Evolutionary conservation across 1,140 invertebrate species (phyloP), one percentile per base, ranked within the genome.

Genomic region (Calephelis nemesis): DNA sequence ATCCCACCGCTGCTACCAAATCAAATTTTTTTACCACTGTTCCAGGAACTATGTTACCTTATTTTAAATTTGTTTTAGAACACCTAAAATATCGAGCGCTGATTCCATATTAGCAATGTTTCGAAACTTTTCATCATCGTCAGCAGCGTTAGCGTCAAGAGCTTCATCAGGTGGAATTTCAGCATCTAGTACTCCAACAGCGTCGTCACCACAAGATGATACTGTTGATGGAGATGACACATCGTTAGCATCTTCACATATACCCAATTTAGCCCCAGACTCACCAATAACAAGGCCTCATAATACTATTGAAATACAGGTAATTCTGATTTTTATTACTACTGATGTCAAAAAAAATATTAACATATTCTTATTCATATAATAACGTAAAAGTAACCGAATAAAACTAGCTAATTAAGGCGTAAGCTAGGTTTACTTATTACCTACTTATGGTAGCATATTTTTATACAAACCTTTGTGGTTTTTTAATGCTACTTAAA

Each of bases 91-190:
- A 74, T 93, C 95, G 6, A 95, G 94, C 74, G 95, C 95, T 9
- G 95, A 96, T 85, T 96, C 95, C 4, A 95, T 96, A 66, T 83
- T 96, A 60, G 95, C 95, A 4, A 95, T 96, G 94, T 96, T 96
- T 76, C 88, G 94, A 42, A 95, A 94, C 77, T 94, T 95, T 74
- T 93, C 94, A 60, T 93, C 93, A 19, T 93, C 93, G 15, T 93
- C 93, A 54, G 92, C 93, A 12, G 92, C 92, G 6, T 91, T 93
- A 9, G 85, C 85, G 15, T 93, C 93, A 49, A 75, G 92, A 54
- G 91, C 93, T 0, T 92, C 93, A 10, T 94, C 94, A 4, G 88
- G 93, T 48, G 92, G 92, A 49, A 84, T 94, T 4, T 94, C 94
- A 8, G 93, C 93, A 30, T 94, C 94, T 5, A 94, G 94, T 19